Conservation (phyloP, 92 coral and sea anemone genomes). For the Hydrozoanthus gracilis region DNA sequence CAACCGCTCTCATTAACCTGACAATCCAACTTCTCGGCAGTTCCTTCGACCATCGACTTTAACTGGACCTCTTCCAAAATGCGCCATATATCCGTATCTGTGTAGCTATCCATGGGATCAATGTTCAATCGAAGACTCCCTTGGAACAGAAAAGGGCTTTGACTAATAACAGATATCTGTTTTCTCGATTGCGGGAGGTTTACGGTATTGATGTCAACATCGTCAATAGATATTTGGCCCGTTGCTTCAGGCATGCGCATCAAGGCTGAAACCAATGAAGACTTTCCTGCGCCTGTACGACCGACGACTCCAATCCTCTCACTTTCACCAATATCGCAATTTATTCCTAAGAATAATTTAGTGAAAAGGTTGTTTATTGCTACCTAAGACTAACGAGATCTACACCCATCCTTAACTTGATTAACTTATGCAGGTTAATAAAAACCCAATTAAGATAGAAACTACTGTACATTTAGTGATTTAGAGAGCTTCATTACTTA, state of each 20-base stretch:
- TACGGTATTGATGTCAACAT: slow-evolving; percentile 3
- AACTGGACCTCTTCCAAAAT: slow-evolving; percentile 29
- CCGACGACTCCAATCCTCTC: slow-evolving; percentile 31
- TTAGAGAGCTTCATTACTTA: no score
- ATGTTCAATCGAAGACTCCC: slow-evolving; percentile 37
- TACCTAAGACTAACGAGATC: background rate
- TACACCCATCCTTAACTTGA: background rate
- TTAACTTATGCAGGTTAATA: no score
- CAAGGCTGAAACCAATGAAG: slow-evolving; percentile 16
- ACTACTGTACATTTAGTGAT: no score
- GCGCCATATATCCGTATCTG: slow-evolving; percentile 31
- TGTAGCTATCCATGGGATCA: background rate
- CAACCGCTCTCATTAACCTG: slow-evolving; percentile 27
- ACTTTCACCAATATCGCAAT: background rate
- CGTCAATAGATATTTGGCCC: slow-evolving; percentile 18
- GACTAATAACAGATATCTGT: slow-evolving; percentile 21
- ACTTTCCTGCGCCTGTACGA: slow-evolving; percentile 36
- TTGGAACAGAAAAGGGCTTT: slow-evolving; percentile 27
- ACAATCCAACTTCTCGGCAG: slow-evolving; percentile 2
- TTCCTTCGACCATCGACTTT: slow-evolving; percentile 11
- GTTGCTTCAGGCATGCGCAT: slow-evolving; percentile 44
- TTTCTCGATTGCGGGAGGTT: slow-evolving; percentile 6
- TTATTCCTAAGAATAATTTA: background rate
- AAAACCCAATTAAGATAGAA: no score
- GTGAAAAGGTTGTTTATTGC: no score